Evolutionary conservation across 2,888 invertebrate species (phyloP), one percentile per base, ranked within the genome.

Genomic region (Stratiomys singularior): DNA sequence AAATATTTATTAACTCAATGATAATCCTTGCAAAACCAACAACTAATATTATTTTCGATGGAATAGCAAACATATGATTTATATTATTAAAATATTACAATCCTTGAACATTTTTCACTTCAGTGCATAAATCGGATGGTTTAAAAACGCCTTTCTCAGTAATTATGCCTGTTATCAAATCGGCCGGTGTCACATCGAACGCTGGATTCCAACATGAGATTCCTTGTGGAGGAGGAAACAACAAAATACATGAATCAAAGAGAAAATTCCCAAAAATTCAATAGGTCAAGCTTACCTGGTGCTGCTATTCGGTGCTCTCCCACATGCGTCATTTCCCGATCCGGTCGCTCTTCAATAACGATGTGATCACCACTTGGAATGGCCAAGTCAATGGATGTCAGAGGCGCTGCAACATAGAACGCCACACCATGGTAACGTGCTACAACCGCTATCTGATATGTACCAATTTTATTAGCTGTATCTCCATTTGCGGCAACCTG

Each of bases 401-500:
- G 90, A 0, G 99, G 98, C 3, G 98, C 97, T 1, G 97, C 98
- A 25, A 99, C 93, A 87, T 96, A 99, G 87, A 99, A 99, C 76
- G 98, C 97, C 79, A 99, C 94, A 44, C 90, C 90, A 85, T 99
- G 98, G 87, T 96, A 89, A 83, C 95, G 94, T 0, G 98, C 97
- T 64, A 95, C 90, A 69, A 99, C 94, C 0, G 98, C 97, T 84
- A 99, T 93, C 90, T 97, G 96, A 86, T 96, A 97, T 15, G 97
- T 97, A 83, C 98, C 99, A 84, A 99, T 98, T 91, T 99, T 99
- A 86, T 99, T 99, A 0, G 99, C 99, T 0, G 98, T 98, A 86
- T 99, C 99, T 0, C 99, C 99, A 87, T 99, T 99, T 1, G 93
- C 92, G 15, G 96, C 96, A 44, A 97, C 92, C 93, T 93, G 82